Evolutionary conservation across 1,140 invertebrate genomes (phyloP), one percentile per base, ranked within the genome.

Genomic region (Tetranychus cinnabarinus): DNA sequence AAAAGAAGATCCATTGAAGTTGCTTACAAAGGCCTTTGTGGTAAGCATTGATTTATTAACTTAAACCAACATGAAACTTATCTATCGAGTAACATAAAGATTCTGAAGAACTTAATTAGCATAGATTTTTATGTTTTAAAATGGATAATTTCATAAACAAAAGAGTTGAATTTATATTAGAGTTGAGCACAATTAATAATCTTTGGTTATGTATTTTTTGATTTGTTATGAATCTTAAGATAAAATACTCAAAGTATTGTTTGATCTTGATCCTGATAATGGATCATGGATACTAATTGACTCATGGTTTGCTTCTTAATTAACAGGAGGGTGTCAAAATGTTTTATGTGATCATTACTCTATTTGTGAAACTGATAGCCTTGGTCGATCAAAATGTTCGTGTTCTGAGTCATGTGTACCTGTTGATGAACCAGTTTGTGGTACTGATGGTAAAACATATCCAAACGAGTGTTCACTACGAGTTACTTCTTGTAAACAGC

Each of bases 321-420:
- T 23, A 23, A 23, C 62, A 89, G 86, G 69, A 86, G 86, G 70
- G 70, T 85, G 52, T 91, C 86, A 72, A 74, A 79, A 62, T 78
- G 78, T 48, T 80, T 88, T 56, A 68, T 93, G 88, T 71, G 82
- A 89, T 52, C 82, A 80, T 72, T 88, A 89, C 71, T 78, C 81
- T 1, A 75, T 81, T 36, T 92, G 88, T 72, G 83, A 88, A 68
- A 83, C 79, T 61, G 81, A 85, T 69, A 46, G 36, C 3, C 42
- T 36, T 56, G 79, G 77, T 10, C 80, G 81, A 1, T 81, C 83
- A 0, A 79, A 79, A 56, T 92, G 88, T 70, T 78, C 86, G 37
- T 91, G 88, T 71, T 85, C 85, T 0, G 74, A 78, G 63, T 77
- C 79, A 63, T 89, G 87, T 71, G 75, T 79, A 60, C 78, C 33